Evolutionary conservation across 2,113 vertebrate genomes (phyloP).

Genomic region (Amblyopsis rosae): DNA sequence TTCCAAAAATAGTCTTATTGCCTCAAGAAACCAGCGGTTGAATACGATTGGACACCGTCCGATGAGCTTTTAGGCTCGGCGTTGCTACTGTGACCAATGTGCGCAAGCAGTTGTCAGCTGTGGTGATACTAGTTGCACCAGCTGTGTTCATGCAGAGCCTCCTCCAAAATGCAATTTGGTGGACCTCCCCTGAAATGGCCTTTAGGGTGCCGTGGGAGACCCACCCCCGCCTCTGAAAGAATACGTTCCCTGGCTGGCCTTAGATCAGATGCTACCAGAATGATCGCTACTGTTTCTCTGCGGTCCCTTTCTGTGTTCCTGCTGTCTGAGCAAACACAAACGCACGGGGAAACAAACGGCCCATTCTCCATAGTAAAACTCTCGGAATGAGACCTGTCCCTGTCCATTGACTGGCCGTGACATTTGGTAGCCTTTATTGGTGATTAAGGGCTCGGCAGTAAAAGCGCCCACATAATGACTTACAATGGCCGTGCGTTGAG

Average conservation of each 20-base stretch:
- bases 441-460: constrained; percentile 51
- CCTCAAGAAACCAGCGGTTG: constrained; percentile 30
- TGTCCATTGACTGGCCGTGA: constrained; percentile 24
- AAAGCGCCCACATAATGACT: constrained; percentile 40
- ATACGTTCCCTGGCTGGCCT: constrained; percentile 32
- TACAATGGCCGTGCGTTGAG: constrained; percentile 39
- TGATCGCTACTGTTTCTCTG: constrained; percentile 6
- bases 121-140: constrained; percentile 18
- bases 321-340: constrained; percentile 27
- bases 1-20: constrained; percentile 50
- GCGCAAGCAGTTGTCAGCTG: constrained; percentile 31
- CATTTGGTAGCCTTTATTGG: constrained; percentile 63
- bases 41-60: constrained; percentile 36
- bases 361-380: constrained; percentile 9
- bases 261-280: constrained; percentile 28
- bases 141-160: constrained; percentile 25
- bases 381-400: constrained; percentile 19
- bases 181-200: constrained; percentile 25
- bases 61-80: constrained; percentile 34
- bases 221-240: background rate
- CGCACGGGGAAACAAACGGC: constrained; percentile 2
- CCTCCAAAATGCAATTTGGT: constrained; percentile 26
- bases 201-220: constrained; percentile 11
- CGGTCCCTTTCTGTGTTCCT: background rate
- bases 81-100: constrained; percentile 13